Base-by-base conservation (phyloP, 2,888 invertebrate genomes). In the Chromoteleia sp. region DNA sequence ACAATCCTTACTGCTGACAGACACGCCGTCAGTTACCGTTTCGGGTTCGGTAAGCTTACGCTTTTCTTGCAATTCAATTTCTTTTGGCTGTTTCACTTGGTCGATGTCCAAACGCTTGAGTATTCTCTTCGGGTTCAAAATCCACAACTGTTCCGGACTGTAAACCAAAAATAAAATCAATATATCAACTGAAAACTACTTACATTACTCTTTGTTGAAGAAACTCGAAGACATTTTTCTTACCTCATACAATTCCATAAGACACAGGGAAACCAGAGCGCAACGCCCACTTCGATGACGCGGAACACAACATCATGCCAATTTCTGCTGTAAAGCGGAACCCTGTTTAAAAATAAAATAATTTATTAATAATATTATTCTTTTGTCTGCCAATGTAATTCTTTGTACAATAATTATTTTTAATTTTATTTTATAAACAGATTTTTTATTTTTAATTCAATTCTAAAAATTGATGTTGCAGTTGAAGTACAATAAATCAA, bases 191-290 rank as follows among this genome's bases (percentile, higher is more conserved):
- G 5, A 8, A 17, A 19, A n/a, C 33, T 5, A 10, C 10, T 33
- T 5, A 10, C 33, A 33, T 33, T 45, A 19, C 10, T n/a, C 25
- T 14, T 56, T 17, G 17, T 30, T 39, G 4, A 21, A 43, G 6
- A 39, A 33, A 12, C 12, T 7, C 2, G 21, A 33, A 25, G n/a
- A n/a, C n/a, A n/a, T 50, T 1, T 14, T 39, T 41, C 15, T 84
- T 86, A 93, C 91, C 96, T 96, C 95, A 97, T 97, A 85, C 97
- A 98, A 93, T 98, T 98, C 98, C 98, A 98, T 85, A 98, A 93
- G 63, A 98, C 98, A 92, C 98, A 98, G 30, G 98, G 98, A 92
- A 98, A 98, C 98, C 98, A 98, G 88, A 98, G 93, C 86, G 97
- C 97, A 76, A 98, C 97, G 6, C 98, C 98, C 86, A 98, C 96